Base-by-base conservation (phyloP, 2,888 invertebrate genomes). In the Pseudococcus viburni region DNA sequence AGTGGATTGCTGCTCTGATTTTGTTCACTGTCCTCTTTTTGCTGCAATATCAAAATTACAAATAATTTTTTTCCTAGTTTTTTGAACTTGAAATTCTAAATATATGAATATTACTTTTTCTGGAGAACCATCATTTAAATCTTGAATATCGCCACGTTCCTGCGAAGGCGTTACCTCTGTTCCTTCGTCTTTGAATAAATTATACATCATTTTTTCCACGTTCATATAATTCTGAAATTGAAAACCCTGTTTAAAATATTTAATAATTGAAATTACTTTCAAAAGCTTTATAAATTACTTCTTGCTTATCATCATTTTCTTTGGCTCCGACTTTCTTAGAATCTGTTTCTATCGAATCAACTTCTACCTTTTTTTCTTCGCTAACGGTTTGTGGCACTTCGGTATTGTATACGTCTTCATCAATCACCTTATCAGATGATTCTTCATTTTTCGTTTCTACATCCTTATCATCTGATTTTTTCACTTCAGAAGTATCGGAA, bases 141-240 rank as follows among this genome's bases (percentile, higher is more conserved):
- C 19, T 46, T 46, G 46, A 46, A 46, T 9, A 12, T 42, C 26
- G 9, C 46, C 80, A 42, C 17, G 46, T 83, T 83, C 33, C 12
- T 83, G 80, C n/a, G 9, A 83, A 83, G 9, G 11, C 19, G 33
- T 19, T 46, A 19, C 80, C 46, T 0, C 9, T 6, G 80, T 33
- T 19, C 46, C 42, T 83, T 83, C 80, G 8, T 83, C 80, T 42
- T 83, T 83, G 80, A 83, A 83, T 46, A 83, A 46, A 19, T 83
- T 46, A 19, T 42, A 83, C 80, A 83, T 83, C 80, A 83, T 83
- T 46, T 83, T 46, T 83, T 83, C 80, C 4, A 83, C 80, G 12
- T 83, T 83, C 46, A 46, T 46, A 19, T 83, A 83, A 6, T 19
- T 19, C 80, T 83, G 46, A 83, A 83, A 83, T n/a, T 73, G 7